Evolutionary conservation across 2,113 vertebrate species (phyloP).

Genomic region (Capreolus pygargus): DNA sequence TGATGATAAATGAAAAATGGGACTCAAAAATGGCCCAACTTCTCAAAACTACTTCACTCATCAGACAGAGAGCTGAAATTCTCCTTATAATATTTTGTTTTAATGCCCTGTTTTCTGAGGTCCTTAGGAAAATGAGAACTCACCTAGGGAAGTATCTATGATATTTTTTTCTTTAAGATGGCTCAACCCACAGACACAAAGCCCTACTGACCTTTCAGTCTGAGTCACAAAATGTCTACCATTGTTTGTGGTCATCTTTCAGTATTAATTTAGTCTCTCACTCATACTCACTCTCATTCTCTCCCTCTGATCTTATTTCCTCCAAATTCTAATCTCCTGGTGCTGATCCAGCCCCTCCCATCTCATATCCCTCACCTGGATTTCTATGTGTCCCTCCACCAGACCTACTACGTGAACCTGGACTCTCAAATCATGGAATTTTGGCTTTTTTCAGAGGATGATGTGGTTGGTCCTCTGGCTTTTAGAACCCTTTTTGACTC

Average conservation of each 20-base stretch:
- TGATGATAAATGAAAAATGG: background rate
- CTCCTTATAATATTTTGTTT: background rate
- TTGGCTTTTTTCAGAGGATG: background rate
- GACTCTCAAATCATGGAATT: background rate
- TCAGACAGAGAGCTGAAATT: background rate
- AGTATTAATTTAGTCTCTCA: background rate
- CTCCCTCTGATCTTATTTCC: background rate
- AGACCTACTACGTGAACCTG: background rate
- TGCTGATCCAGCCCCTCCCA: background rate
- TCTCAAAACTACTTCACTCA: constrained; percentile 38
- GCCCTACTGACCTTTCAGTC: background rate
- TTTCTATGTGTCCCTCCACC: background rate
- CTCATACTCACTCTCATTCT: background rate
- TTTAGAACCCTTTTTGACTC: background rate
- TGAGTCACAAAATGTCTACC: background rate
- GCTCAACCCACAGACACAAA: background rate
- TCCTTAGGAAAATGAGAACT: constrained; percentile 14
- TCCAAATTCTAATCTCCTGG: background rate
- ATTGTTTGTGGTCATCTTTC: background rate
- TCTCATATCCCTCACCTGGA: background rate
- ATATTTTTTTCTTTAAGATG: background rate
- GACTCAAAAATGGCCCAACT: background rate
- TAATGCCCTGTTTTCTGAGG: background rate
- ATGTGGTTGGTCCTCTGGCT: background rate
- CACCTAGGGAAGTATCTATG: background rate